Evolutionary conservation across 92 coral and sea anemone genomes (phyloP), one percentile per base, ranked within the genome.

Genomic region (Hydrozoanthus gracilis): DNA sequence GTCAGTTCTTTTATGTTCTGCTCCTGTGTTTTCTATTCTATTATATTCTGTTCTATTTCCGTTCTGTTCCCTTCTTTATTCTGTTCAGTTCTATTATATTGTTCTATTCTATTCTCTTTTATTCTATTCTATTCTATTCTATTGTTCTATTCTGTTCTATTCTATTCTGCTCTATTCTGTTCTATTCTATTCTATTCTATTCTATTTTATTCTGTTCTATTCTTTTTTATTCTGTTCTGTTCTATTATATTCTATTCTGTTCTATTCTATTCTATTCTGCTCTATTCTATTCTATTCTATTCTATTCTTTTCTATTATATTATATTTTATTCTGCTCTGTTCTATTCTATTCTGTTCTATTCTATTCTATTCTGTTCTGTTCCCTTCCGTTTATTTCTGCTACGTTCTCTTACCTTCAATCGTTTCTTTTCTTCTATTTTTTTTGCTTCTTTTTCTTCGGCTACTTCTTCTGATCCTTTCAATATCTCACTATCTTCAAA

Each of bases 251-350:
- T 76, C 58, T 46, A 44, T 8, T 76, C 60, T 10, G 2, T 58
- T 44, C 60, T 39, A 76, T 58, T 76, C 58, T 10, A 76, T 15
- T 7, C 60, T 39, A 76, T n/a, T 76, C 49, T 35, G 5, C 49
- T 73, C 49, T 35, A 73, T 50, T 73, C 78, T 35, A 73, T 50
- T 73, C 78, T 35, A 73, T 50, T 4, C 78, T 35, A 3, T 50
- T 27, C 78, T 35, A 73, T 3, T 7, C 78, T 35, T 3, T 50
- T 4, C 78, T 73, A 5, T 50, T 73, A 54, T 73, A 5, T 50
- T 73, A 3, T 73, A 3, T 50, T 73, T 51, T 73, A 47, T 14
- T 68, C 87, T 62, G 13, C 5, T 54, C 35, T 35, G 0, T n/a
- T 61, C 58, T n/a, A 54, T 27, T 11, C 6, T 56, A 20, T 56